These are phyloP conservation scores for Thera britannica DNA, from an alignment of 2,888 invertebrate genomes.

Conservation along the genomic window DNA sequence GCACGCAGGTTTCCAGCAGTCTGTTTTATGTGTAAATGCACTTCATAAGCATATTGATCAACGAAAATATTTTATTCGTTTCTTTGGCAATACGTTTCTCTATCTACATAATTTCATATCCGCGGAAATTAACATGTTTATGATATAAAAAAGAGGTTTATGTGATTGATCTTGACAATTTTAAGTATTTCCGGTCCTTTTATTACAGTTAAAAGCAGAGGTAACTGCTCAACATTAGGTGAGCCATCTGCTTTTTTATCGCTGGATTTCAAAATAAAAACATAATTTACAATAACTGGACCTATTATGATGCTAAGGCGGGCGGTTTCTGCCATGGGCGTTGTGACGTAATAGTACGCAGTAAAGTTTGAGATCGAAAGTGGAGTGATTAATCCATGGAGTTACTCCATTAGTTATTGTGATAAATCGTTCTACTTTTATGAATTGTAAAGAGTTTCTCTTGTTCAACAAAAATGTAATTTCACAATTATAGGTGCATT, in stretches of 20 bases:
- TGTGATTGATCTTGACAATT: conserved; percentile 11
- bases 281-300: background rate
- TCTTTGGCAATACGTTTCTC: conserved; percentile 52
- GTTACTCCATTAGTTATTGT: background rate
- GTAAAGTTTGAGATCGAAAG: conserved; percentile 16
- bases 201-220: no score
- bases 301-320: conserved; percentile 11
- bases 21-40: conserved; percentile 11
- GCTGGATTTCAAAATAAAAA: no score
- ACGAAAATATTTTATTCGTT: conserved; percentile 54
- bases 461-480: no score
- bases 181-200: conserved; percentile 15
- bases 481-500: no score
- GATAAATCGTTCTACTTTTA: conserved; percentile 3
- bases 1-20: background rate
- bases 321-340: conserved; percentile 39
- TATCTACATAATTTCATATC: conserved; percentile 56
- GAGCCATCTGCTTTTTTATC: no score
- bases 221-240: no score
- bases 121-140: conserved; percentile 56
- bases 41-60: conserved; percentile 45
- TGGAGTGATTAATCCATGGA: conserved; percentile 5
- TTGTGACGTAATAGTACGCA: conserved; percentile 45
- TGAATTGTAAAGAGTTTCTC: background rate
- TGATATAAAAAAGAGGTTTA: background rate